Percentiles rank a stretch among this genome's conserved stretches.
These are phyloP conservation scores for Hydropsyche tenuis DNA, from an alignment of 1,140 invertebrate species.

Conservation along the genomic window DNA sequence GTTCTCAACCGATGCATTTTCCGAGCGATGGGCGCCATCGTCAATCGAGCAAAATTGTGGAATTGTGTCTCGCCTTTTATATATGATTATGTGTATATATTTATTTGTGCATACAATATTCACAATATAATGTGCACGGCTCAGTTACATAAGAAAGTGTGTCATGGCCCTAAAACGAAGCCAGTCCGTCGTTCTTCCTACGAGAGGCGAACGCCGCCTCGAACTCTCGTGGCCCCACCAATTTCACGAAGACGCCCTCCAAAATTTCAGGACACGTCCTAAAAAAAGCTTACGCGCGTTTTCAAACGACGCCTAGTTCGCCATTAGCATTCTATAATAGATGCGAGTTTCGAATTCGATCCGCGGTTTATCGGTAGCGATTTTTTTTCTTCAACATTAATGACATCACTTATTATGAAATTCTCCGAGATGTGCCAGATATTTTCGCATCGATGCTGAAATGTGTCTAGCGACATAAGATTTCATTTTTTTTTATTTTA, in stretches of 20 bases:
- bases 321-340: background rate
- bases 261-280: constrained; percentile 16
- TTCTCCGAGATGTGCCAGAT: background rate
- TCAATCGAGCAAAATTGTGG: too few relatives aligned
- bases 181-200: constrained; percentile 46
- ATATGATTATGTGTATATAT: background rate
- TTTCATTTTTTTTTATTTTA: too few relatives aligned
- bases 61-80: background rate
- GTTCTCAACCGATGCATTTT: too few relatives aligned
- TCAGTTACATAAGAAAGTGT: constrained; percentile 50
- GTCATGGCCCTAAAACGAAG: constrained; percentile 47
- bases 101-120: constrained; percentile 20
- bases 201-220: constrained; percentile 18
- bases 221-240: constrained; percentile 29
- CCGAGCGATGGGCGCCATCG: too few relatives aligned
- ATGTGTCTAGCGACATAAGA: too few relatives aligned
- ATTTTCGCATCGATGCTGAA: background rate
- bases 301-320: background rate
- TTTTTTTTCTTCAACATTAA: background rate
- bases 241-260: constrained; percentile 13
- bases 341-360: background rate
- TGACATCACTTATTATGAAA: background rate
- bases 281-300: background rate
- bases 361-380: background rate
- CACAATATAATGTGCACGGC: constrained; percentile 21